Evolutionary conservation across 2,888 invertebrate species (phyloP), one percentile per base, ranked within the genome.

Genomic region (Zhuqinia jingwanae): DNA sequence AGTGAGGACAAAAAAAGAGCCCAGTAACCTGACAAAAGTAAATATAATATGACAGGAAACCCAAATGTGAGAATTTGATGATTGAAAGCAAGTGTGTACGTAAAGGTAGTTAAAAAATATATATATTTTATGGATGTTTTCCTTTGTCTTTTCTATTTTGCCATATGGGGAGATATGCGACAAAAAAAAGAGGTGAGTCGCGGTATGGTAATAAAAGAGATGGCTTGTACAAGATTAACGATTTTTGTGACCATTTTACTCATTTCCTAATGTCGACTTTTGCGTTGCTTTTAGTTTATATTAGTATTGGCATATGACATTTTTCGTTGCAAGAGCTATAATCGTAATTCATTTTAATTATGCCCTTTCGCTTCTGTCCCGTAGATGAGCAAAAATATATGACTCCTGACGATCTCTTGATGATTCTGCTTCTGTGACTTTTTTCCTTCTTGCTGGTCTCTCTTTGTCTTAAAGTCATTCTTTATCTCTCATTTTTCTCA

Each of bases 51-150:
- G 20, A 68, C 10, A 8, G 53, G 20, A 53, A 53, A 53, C 53
- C 30, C 11, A 45, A 68, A 68, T 17, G 65, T 68, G 65, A 68
- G 65, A 68, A 20, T 42, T 27, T 68, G 36, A 8, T 8, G 42
- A 68, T 68, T 68, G 65, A 68, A 42, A 11, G 65, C 45, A 68
- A 68, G 42, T 68, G 65, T 42, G 65, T 45, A 27, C n/a, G 53
- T 68, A 42, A 8, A 17, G 2, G 65, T 11, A 2, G 65, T n/a
- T 3, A 17, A 30, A 36, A 30, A 60, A 60, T 60, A n/a, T 17
- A 1, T 22, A 56, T n/a, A n/a, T n/a, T n/a, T n/a, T n/a, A n/a
- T n/a, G n/a, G n/a, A n/a, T n/a, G n/a, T n/a, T n/a, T n/a, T n/a
- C n/a, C n/a, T 36, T 36, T 8, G 36, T 36, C 36, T 36, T 36